Conservation (phyloP, 1,140 invertebrate species). For the Ceratitis capitata region DNA sequence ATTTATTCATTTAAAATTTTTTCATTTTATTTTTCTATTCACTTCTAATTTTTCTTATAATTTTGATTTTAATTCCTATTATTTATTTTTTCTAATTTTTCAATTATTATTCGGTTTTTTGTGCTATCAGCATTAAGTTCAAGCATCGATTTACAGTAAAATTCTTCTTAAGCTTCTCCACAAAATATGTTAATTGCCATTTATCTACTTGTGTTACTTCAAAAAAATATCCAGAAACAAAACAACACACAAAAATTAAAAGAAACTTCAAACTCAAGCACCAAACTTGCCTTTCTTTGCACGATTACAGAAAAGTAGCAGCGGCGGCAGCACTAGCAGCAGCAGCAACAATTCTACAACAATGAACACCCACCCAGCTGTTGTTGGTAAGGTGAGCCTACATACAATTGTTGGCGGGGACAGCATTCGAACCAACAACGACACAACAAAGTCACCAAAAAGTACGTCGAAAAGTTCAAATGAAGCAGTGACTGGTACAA, state of each 20-base stretch:
- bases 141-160: background rate
- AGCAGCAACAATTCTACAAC: constrained; percentile 43
- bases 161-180: background rate
- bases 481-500: background rate
- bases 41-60: background rate
- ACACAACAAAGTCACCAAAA: constrained; percentile 46
- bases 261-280: background rate
- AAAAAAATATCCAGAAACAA: background rate
- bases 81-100: too few relatives aligned
- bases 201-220: background rate
- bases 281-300: constrained; percentile 13
- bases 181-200: constrained; percentile 18
- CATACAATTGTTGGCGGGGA: constrained; percentile 63
- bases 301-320: constrained; percentile 61
- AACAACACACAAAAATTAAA: background rate
- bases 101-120: too few relatives aligned
- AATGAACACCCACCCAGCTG: constrained; percentile 61
- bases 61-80: too few relatives aligned
- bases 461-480: constrained; percentile 36
- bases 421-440: constrained; percentile 38
- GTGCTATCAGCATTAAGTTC: background rate
- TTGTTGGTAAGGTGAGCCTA: constrained; percentile 62
- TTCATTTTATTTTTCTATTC: background rate
- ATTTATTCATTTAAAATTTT: too few relatives aligned
- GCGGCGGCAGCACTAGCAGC: constrained; percentile 62